These are phyloP conservation scores for Danio rerio DNA, from an alignment of 2,113 vertebrate species.

Conservation along the genomic window GRCz12tu NC_133180.1:63600001-63600500, in stretches of 20 bases:
- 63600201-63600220: conserved; percentile 37
- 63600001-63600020: not conserved
- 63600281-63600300: not conserved
- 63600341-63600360: not conserved
- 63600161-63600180: conserved; percentile 40
- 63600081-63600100: conserved; percentile 9
- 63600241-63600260: not conserved
- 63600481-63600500: too few relatives aligned
- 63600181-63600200: not conserved
- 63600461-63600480: too few relatives aligned
- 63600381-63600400: conserved; percentile 43
- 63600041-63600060: too few relatives aligned
- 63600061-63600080: not conserved
- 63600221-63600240: conserved; percentile 20
- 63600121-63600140: not conserved
- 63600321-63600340: not conserved
- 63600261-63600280: not conserved
- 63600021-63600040: not conserved
- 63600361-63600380: conserved; percentile 9
- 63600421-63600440: not conserved
- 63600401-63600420: not conserved
- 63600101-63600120: conserved; percentile 11
- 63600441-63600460: not conserved
- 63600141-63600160: conserved; percentile 24
- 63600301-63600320: not conserved